These are phyloP conservation scores for Fragum fragum DNA, from an alignment of 2,888 invertebrate species.

Conservation along the genomic window DNA sequence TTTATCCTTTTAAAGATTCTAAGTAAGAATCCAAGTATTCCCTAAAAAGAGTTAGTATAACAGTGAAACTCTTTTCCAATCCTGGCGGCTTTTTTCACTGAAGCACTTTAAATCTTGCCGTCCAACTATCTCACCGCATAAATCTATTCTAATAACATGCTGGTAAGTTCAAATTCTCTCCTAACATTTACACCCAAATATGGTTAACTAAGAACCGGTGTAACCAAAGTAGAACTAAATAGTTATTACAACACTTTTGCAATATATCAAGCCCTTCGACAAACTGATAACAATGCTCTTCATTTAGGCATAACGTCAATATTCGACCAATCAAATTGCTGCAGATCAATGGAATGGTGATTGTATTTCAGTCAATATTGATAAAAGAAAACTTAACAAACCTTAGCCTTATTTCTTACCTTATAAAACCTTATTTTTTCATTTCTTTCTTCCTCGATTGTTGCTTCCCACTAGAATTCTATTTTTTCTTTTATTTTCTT, in stretches of 20 bases:
- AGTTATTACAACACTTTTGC: conserved; percentile 39
- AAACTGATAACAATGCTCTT: conserved; percentile 63
- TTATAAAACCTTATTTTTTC: background rate
- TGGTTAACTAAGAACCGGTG: background rate
- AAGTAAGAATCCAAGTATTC: background rate
- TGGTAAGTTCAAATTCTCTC: conserved; percentile 18
- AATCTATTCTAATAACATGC: conserved; percentile 45
- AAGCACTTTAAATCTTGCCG: conserved; percentile 24
- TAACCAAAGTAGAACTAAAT: background rate
- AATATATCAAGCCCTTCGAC: conserved; percentile 37
- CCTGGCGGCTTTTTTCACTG: background rate
- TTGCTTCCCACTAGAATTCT: too few species aligned
- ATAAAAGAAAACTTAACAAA: conserved; percentile 51
- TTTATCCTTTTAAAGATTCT: background rate
- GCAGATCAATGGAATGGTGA: conserved; percentile 63
- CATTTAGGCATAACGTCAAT: conserved; percentile 63
- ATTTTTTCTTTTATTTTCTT: too few species aligned
- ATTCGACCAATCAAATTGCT: conserved; percentile 63
- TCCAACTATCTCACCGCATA: conserved; percentile 34
- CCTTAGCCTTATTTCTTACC: conserved; percentile 28
- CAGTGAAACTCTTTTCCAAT: background rate
- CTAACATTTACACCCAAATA: conserved; percentile 16
- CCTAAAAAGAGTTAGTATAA: too few species aligned
- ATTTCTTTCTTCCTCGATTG: too few species aligned
- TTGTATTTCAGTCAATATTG: conserved; percentile 62